Evolutionary conservation across 1,140 invertebrate species (phyloP), one percentile per base, ranked within the genome.

Genomic region (Sweltsa coloradensis): DNA sequence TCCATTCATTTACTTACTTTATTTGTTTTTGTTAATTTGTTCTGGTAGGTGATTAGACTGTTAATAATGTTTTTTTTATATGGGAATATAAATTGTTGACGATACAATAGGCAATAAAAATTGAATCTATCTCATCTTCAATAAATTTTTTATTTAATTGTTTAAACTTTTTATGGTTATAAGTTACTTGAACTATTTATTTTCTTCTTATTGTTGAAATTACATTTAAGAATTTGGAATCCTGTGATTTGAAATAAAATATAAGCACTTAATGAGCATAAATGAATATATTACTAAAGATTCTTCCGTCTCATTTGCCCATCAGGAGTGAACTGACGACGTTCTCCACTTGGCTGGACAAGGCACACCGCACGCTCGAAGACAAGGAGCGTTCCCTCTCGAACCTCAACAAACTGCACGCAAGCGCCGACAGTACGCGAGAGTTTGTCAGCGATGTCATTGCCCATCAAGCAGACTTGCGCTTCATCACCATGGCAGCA

Each of bases 381-480:
- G 87, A 92, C 34, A 89, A 89, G 60, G 89, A 93, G 55, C 72
- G 82, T n/a, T 79, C 83, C 1, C 61, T 92, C 3, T 81, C 82
- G 1, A 83, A 92, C 56, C 61, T 91, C 43, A 82, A 86, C 47
- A 75, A 78, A 37, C 61, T 89, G 3, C 72, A 76, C 34, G 75
- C 73, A 34, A 82, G 83, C 54, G 75, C 77, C 0, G 84, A 90
- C 47, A 76, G 77, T 9, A 82, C 83, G 2, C 75, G 85, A 26
- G 85, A 89, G 51, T 91, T 97, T 64, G 81, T 90, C n/a, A 85
- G 81, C 45, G 91, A 97, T 65, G 88, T 96, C 0, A 91, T 95
- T 55, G 83, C 89, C 2, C 91, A 95, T 59, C 89, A 95, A 65
- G 92, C 89, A 1, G 92, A 97, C 67, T 67, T 95, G 2, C 72